These are phyloP conservation scores for Pantherophis vulpinus DNA, from an alignment of 2,797 vertebrate genomes.

Conservation along the genomic window DNA sequence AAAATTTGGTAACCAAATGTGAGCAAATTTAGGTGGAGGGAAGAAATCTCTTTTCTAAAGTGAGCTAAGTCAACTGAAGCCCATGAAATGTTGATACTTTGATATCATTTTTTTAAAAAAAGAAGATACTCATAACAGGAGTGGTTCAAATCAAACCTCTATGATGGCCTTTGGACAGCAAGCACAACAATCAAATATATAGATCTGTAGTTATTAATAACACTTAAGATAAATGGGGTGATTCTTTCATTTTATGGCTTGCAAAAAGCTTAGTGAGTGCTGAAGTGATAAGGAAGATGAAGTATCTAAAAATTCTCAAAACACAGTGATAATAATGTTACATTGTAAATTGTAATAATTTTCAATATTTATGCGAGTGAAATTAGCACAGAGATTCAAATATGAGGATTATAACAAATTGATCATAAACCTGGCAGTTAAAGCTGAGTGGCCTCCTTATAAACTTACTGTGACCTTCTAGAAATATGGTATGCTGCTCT, in stretches of 20 bases:
- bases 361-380: not conserved
- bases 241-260: not conserved
- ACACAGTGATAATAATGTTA: not conserved
- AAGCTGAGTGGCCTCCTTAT: not conserved
- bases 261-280: not conserved
- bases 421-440: not conserved
- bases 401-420: not conserved
- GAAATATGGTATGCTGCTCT: not conserved
- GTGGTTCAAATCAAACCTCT: not conserved
- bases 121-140: not conserved
- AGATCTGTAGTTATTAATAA: not conserved
- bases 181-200: not conserved
- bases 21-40: not conserved
- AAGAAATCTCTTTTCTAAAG: not conserved
- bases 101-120: not conserved
- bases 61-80: not conserved
- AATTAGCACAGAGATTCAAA: not conserved
- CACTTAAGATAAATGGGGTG: not conserved
- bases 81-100: not conserved
- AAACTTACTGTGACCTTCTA: not conserved
- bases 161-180: not conserved
- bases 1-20: not conserved
- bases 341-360: not conserved
- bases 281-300: not conserved
- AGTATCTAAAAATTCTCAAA: not conserved